Evolutionary conservation across 1,140 invertebrate genomes (phyloP), one percentile per base, ranked within the genome.

Genomic region (Diprion similis): DNA sequence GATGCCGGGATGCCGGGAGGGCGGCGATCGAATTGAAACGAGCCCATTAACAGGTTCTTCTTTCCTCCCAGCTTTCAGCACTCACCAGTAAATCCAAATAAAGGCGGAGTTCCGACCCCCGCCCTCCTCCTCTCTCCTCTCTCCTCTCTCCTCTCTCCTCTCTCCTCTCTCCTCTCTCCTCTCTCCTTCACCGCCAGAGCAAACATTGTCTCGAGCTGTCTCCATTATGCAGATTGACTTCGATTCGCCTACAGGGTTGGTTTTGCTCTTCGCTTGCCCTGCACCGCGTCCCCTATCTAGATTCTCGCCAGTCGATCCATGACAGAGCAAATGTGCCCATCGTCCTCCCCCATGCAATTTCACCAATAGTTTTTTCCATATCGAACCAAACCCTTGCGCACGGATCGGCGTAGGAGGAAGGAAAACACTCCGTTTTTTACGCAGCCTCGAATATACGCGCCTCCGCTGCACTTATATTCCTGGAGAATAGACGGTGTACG

Each of bases 141-240:
- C 46, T 15, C 46, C 8, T 18, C 47, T 46, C 8, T n/a, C 17
- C 0, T 46, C 37, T 46, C 64, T 66, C 67, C 10, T 7, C 18
- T 65, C 70, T 64, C 48, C 24, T 67, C 7, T 8, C 45, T 66
- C 10, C 47, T 69, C n/a, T 10, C 66, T 46, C 72, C 19, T n/a
- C n/a, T 37, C 24, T 76, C 72, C 77, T 71, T 73, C 75, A 37
- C 24, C 24, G 24, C 24, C 6, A 37, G 81, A 78, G 82, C 84
- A 87, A 87, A 87, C 84, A 86, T 86, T 86, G 83, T 87, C 83
- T 82, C 77, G 79, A 82, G 82, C 81, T 84, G 86, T 83, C 79
- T 87, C 84, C 86, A 88, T 88, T 87, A 87, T 87, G 85, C 81
- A 85, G 83, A 88, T 88, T 86, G 81, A 87, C 86, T 86, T 81